Evolutionary conservation across 2,113 vertebrate genomes (phyloP), one percentile per base, ranked within the genome.

Genomic region (Aleadryas rufinucha): DNA sequence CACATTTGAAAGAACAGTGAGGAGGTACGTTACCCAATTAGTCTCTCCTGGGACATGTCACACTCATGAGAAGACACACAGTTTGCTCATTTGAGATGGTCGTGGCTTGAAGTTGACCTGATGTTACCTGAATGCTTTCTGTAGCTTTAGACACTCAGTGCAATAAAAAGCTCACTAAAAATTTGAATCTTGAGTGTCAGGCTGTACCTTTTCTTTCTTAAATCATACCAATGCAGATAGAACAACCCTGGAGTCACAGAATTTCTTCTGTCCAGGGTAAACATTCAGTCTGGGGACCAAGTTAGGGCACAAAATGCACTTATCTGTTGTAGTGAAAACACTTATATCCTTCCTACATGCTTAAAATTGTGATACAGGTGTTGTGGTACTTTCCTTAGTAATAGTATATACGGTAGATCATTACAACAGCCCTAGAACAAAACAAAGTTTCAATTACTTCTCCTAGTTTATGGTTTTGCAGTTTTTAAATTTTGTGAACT

Each of bases 41-140:
- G 21, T 39, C 11, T 81, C 71, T 84, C 42, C 68, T 54, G 23
- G 52, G n/a, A n/a, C 26, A 7, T 6, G 11, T 21, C 39, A 13
- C 0, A 0, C 4, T 44, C 24, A 5, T 4, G 4, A 19, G 52
- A 33, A 70, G 50, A 22, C 16, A 49, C 27, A 44, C 0, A 37
- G 16, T 61, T 71, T 41, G 20, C 11, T 47, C 41, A 7, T 49
- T 60, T 56, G 28, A 69, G 42, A 18, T 74, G 22, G 5, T 37
- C n/a, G 9, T 23, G 57, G 45, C 28, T 41, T 84, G 52, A 63
- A 33, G 70, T 0, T 81, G 12, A 70, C 37, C 44, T 63, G 68
- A n/a, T 74, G 18, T 76, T 28, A 64, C n/a, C 16, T 31, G 1
- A 2, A 20, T 45, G 5, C 7, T 39, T 91, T 89, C 45, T 83